A percentile compares a stretch with the other conserved stretches of the same genome.
phyloP scores from a whole-genome alignment of 2,888 invertebrate species.

The Hololepta plana region DNA sequence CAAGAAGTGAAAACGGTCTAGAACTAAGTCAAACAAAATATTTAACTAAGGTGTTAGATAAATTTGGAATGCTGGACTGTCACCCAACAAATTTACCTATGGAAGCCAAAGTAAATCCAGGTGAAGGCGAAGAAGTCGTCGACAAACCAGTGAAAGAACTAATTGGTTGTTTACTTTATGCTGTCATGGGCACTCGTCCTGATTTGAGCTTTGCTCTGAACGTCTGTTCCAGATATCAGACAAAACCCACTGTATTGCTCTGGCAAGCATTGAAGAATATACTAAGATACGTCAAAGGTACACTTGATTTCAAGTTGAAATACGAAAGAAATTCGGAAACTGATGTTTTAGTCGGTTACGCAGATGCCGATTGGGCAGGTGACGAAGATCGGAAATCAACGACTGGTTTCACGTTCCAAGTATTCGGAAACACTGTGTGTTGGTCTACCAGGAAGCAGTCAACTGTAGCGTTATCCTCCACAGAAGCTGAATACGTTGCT shows the following conservation, averaged over 20 bases:
- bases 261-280: slow-evolving; percentile 11
- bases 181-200: slow-evolving; percentile 10
- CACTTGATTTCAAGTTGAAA: slow-evolving; percentile 9
- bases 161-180: slow-evolving; percentile 11
- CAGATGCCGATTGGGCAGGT: slow-evolving; percentile 11
- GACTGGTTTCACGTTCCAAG: too few relatives aligned
- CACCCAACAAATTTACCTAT: slow-evolving; percentile 6
- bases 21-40: slow-evolving; percentile 4
- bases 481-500: too few relatives aligned
- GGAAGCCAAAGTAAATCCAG: slow-evolving; percentile 12
- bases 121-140: slow-evolving; percentile 19
- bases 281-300: slow-evolving; percentile 12
- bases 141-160: slow-evolving; percentile 10
- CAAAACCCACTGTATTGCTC: slow-evolving; percentile 9
- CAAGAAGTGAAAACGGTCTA: too few relatives aligned
- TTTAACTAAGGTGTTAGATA: too few relatives aligned
- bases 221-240: slow-evolving; percentile 10
- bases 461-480: too few relatives aligned
- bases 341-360: slow-evolving; percentile 10
- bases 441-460: too few relatives aligned
- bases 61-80: slow-evolving; percentile 3
- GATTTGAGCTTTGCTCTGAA: slow-evolving; percentile 9
- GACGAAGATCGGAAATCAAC: slow-evolving; percentile 8
- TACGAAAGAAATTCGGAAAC: slow-evolving; percentile 9
- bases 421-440: too few relatives aligned